Conservation (phyloP, 2,113 vertebrate species). For the Phrynocephalus versicolor region DNA sequence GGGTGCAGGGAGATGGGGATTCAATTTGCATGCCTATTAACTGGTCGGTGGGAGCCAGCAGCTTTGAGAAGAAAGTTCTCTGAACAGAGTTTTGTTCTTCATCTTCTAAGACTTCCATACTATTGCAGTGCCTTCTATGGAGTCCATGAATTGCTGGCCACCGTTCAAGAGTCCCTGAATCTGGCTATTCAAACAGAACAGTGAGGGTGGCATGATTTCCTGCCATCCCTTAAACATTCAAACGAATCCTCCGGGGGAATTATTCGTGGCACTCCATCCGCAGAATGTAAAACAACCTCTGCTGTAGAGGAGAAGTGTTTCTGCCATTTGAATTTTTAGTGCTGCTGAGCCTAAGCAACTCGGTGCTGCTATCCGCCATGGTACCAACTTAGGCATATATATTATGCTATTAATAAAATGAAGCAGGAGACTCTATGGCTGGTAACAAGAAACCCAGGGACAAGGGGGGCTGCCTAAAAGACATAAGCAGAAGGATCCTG, state of each 20-base stretch:
- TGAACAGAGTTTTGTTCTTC: constrained; percentile 16
- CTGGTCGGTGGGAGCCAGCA: constrained; percentile 2
- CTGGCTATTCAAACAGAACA: background rate
- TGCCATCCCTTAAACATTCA: background rate
- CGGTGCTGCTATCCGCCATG: background rate
- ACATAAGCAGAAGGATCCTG: background rate
- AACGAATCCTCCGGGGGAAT: background rate
- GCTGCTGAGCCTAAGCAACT: constrained; percentile 3
- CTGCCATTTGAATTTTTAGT: constrained; percentile 10
- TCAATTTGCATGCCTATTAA: constrained; percentile 18
- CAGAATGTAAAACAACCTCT: constrained; percentile 32
- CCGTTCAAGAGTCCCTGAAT: background rate
- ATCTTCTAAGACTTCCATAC: background rate
- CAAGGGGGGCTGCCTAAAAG: background rate
- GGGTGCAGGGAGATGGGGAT: background rate
- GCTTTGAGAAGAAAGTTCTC: constrained; percentile 16
- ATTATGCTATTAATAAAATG: background rate
- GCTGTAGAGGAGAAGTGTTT: constrained; percentile 24
- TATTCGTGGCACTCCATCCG: background rate
- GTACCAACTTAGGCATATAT: background rate
- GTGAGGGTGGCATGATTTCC: background rate
- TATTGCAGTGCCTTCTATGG: background rate
- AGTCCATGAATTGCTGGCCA: constrained; percentile 13
- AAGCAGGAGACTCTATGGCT: background rate
- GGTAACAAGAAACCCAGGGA: background rate